phyloP scores from a whole-genome alignment of 2,888 invertebrate species.

The Ditylenchus weischeri region DNA sequence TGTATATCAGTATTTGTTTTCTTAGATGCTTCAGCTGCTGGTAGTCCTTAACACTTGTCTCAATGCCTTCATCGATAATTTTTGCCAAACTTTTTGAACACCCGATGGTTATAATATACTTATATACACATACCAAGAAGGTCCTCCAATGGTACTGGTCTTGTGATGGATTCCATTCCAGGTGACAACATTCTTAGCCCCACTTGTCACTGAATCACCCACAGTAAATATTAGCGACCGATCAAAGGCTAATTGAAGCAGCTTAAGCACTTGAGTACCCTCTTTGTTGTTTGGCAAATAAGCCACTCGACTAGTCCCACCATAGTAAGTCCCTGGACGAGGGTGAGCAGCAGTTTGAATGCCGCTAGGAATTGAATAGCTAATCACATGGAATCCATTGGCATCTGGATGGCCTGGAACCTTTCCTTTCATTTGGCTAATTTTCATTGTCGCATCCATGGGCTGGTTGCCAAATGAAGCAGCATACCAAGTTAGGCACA shows the following conservation, averaged over 20 bases:
- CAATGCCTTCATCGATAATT: too few species aligned
- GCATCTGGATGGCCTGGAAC: conserved; percentile 37
- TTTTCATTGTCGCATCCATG: conserved; percentile 26
- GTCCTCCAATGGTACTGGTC: conserved; percentile 62
- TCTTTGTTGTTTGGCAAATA: conserved; percentile 45
- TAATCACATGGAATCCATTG: conserved; percentile 34
- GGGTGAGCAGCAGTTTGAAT: conserved; percentile 37
- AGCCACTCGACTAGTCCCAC: conserved; percentile 39
- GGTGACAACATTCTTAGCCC: conserved; percentile 82
- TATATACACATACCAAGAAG: conserved; percentile 10
- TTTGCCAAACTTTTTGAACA: too few species aligned
- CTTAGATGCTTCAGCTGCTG: too few species aligned
- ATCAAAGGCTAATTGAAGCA: conserved; percentile 79
- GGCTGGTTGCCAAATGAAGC: conserved; percentile 30
- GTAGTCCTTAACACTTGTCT: too few species aligned
- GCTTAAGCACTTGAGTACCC: conserved; percentile 67
- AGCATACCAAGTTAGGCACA: conserved; percentile 31
- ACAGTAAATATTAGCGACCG: conserved; percentile 79
- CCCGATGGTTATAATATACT: too few species aligned
- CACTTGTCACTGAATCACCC: conserved; percentile 81
- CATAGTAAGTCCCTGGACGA: conserved; percentile 41
- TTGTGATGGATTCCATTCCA: conserved; percentile 88
- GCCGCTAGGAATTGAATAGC: conserved; percentile 35
- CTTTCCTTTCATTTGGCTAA: conserved; percentile 15
- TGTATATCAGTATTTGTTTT: too few species aligned